Percentiles rank a stretch among this genome's conserved stretches.
Conservation (phyloP, 2,113 vertebrate species). For the Proteles cristata region DNA sequence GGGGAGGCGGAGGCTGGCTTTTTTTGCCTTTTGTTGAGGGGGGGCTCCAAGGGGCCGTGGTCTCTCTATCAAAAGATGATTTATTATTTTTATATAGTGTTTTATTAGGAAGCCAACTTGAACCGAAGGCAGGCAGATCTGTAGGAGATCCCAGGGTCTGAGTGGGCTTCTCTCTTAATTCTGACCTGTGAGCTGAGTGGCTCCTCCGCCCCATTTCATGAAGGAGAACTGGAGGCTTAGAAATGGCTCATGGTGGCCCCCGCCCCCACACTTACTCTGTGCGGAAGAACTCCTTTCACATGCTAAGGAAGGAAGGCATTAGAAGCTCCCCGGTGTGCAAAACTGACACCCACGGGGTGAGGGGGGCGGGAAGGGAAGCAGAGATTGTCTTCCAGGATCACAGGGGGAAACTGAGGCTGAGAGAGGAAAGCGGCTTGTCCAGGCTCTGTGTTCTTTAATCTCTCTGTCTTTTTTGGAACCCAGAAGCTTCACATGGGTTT, state of each 20-base stretch:
- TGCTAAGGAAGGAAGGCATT: not conserved
- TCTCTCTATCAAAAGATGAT: not conserved
- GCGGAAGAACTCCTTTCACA: not conserved
- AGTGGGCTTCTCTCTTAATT: rapidly evolving
- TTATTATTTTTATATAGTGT: too few species aligned
- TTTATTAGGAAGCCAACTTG: not conserved
- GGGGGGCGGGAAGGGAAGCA: not conserved
- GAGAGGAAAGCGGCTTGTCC: not conserved
- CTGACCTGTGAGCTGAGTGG: not conserved
- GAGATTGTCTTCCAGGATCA: not conserved
- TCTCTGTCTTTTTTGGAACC: not conserved
- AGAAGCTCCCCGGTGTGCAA: rapidly evolving
- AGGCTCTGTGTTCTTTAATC: rapidly evolving
- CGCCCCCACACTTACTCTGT: not conserved
- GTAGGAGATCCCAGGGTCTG: not conserved
- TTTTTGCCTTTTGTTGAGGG: not conserved
- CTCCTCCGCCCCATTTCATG: rapidly evolving
- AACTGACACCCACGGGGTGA: rapidly evolving
- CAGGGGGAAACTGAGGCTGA: not conserved
- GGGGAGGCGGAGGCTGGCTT: not conserved
- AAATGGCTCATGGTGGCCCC: not conserved
- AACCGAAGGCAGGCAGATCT: not conserved
- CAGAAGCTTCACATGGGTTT: not conserved
- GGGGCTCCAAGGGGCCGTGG: rapidly evolving
- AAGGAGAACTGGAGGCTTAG: not conserved